Evolutionary conservation across 2,797 vertebrate species (phyloP), one percentile per base, ranked within the genome.

Genomic region (Psittacula derbiana): DNA sequence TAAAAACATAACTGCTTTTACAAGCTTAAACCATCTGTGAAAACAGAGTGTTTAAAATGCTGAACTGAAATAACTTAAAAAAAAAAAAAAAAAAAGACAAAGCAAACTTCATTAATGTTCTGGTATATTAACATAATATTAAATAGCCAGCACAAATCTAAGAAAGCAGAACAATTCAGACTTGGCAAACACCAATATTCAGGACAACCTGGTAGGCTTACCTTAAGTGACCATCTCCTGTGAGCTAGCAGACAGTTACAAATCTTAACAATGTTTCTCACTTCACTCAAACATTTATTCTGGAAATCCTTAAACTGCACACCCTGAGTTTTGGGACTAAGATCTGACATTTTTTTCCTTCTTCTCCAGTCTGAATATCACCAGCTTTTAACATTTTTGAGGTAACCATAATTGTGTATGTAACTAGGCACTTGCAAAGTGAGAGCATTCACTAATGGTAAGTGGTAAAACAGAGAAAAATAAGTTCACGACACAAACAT

Each of bases 1-100:
- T 75, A 85, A 93, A 95, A 96, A 88, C 79, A 91, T 65, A 84
- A 93, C 70, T 90, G 75, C 78, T 95, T 96, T 92, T 92, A 75
- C 75, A 91, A 72, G 43, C 49, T 95, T 95, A 81, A 92, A 81
- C 69, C 85, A 64, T 93, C 90, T 97, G 88, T 83, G 93, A 88
- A 84, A 93, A 50, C 50, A 80, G 40, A 79, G 76, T 91, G 57
- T 15, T 92, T 91, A 66, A 93, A 74, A 92, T 23, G 24, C 36
- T 90, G 70, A 90, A 89, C 69, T 49, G 65, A 92, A 95, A 94
- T 43, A 46, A 87, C 20, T 57, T 33, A 15, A 90, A 62, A 65
- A 61, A 58, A 25, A 23, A 57, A 21, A 43, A 43, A 13, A 58
- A 58, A 60, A 74, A 33, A 36, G 41, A 76, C 31, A 80, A 94